Conservation (phyloP, 2,113 vertebrate species). For the Urocynchramus pylzowi region DNA sequence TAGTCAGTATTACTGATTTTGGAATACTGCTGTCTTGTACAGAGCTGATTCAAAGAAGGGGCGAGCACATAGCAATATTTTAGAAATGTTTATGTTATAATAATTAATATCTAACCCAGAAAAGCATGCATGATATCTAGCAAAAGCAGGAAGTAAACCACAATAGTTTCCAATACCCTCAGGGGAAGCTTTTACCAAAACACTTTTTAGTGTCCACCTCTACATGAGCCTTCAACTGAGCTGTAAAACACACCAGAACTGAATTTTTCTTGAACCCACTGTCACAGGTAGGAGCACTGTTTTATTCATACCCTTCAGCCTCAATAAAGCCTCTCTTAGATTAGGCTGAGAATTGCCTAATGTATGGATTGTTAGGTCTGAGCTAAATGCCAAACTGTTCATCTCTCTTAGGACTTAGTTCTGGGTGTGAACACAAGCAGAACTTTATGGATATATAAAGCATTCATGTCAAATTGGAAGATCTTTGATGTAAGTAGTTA, state of each 20-base stretch:
- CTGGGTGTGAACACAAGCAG: not conserved
- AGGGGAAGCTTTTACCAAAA: not conserved
- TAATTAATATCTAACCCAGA: not conserved
- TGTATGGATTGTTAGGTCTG: not conserved
- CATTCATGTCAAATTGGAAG: not conserved
- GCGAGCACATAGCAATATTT: not conserved
- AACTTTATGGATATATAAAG: not conserved
- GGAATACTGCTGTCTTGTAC: not conserved
- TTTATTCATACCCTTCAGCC: not conserved
- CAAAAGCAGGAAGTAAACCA: not conserved
- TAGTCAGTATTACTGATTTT: not conserved
- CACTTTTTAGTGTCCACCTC: not conserved
- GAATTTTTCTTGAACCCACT: not conserved
- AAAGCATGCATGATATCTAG: not conserved
- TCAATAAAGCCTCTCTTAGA: not conserved
- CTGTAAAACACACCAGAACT: not conserved
- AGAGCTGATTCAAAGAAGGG: not conserved
- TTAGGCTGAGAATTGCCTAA: not conserved
- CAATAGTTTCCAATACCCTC: not conserved
- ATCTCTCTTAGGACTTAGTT: not conserved
- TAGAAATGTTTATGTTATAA: not conserved
- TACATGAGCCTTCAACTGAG: not conserved
- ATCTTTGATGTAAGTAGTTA: not conserved
- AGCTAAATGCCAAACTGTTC: not conserved
- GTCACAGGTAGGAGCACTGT: not conserved